Evolutionary conservation across 64 coral and sea anemone genomes (phyloP).

Genomic region (Pocillopora verrucosa): DNA sequence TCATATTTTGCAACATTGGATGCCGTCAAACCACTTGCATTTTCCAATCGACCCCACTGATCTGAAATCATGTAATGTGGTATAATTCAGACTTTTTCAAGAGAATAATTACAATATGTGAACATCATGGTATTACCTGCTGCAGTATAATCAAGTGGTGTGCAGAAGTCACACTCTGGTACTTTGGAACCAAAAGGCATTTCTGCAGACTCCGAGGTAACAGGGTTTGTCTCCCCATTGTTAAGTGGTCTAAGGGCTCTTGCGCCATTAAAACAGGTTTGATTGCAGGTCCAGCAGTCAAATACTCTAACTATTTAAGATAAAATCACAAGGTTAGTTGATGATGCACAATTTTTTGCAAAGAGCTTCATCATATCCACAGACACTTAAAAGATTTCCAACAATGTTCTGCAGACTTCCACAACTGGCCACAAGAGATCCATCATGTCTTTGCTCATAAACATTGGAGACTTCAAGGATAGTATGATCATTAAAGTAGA

Average conservation of each 20-base stretch:
- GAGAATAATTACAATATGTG: not conserved
- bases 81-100: not conserved
- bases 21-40: conserved; percentile 64
- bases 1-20: conserved; percentile 83
- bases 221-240: conserved; percentile 19
- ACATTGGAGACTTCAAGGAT: too few relatives aligned
- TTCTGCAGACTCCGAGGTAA: not conserved
- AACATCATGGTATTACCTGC: conserved; percentile 36
- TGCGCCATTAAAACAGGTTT: conserved; percentile 78
- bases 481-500: too few relatives aligned
- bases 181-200: conserved; percentile 11
- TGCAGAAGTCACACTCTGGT: conserved; percentile 64
- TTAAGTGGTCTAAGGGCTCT: conserved; percentile 62
- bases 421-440: too few relatives aligned
- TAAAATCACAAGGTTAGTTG: not conserved
- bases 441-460: too few relatives aligned
- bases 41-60: conserved; percentile 62
- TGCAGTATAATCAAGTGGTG: conserved; percentile 49
- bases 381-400: too few relatives aligned
- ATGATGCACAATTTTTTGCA: too few relatives aligned
- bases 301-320: conserved; percentile 59
- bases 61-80: conserved; percentile 32
- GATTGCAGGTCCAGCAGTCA: conserved; percentile 78
- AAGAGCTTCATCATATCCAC: too few relatives aligned
- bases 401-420: too few relatives aligned